Evolutionary conservation across 2,113 vertebrate genomes (phyloP), one percentile per base, ranked within the genome.

Genomic region (Ciconia maguari): DNA sequence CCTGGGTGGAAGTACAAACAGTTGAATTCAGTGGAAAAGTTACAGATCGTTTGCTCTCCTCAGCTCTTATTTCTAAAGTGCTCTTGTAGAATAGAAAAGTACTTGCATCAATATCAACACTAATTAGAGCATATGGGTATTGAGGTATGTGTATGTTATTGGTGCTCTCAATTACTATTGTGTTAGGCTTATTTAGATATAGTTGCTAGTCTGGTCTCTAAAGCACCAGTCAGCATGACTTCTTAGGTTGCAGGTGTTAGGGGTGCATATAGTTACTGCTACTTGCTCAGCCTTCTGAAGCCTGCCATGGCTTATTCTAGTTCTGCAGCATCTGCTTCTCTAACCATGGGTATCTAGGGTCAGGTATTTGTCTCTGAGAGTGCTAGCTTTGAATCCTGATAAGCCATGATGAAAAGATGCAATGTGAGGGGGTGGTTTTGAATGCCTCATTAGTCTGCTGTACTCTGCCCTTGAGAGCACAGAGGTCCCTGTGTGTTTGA

Each of bases 231-330:
- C 54, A 69, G 57, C 5, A 1, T 11, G 48, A 11, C 51, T 85
- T 54, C 42, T 44, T 15, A 42, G 58, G 64, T 11, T 65, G 41
- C 21, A 29, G 76, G 32, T 70, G 9, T 25, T 70, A 8, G 19
- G n/a, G 8, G 8, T 0, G 4, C 0, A 0, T 24, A 0, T 3
- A 36, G 38, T 70, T 69, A 24, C 41, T 54, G 58, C 61, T 74
- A 1, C 17, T 65, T 49, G 46, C 60, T 89, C 25, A 29, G 10
- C 17, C 22, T 49, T 58, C 49, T 17, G 19, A 41, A 74, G 49
- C 25, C 58, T 52, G 41, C 38, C 0, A 1, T 1, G 4, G 25
- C 48, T 64, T 27, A 66, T 60, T 64, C 78, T 48, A 6, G 21
- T 57, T 64, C 57, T 87, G 74, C 84, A 85, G 64, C 46, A 48